Base-by-base conservation (phyloP, 2,113 vertebrate species). In the Paedocypris sp. region DNA sequence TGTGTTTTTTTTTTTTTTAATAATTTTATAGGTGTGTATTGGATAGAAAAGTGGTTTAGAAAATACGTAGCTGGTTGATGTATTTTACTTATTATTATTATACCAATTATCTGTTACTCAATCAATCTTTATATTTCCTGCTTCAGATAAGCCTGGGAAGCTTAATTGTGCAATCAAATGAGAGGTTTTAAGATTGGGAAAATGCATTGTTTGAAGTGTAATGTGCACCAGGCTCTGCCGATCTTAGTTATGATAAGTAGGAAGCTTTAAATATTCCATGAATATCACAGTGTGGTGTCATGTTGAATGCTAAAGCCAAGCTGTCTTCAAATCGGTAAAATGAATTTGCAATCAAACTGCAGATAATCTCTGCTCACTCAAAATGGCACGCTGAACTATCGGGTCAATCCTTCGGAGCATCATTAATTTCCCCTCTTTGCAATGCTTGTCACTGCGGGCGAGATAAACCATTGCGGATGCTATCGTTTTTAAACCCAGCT, bases 401-500 rank as follows among this genome's bases (percentile, higher is more conserved):
- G 19, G 20, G 51, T 56, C 23, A 41, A 28, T 41, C 41, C 35
- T 53, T 38, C 33, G 42, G 18, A 38, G 23, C 43, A 12, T 41
- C 36, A 62, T 62, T 62, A 62, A 41, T 51, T 39, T 48, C 45
- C 22, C 19, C 60, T 62, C 5, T 32, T 42, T 62, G 26, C 47
- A 51, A 29, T 29, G 35, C 38, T 16, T 38, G 57, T 13, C 60
- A 62, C 42, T 25, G 13, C 23, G 18, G 41, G 19, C 18, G 38
- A 48, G 33, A 52, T 45, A 39, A 61, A 23, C 25, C 32, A 39
- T 53, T 53, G 9, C 10, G 22, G 25, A 39, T 43, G 39, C 58
- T 61, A 39, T 67, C 65, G 42, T 61, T 61, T n/a, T 56, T 67
- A 54, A 53, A 48, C 42, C 49, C 33, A 48, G 19, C 58, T 56